Evolutionary conservation across 2,797 vertebrate genomes (phyloP).

Genomic region (Bryconaethiops microstoma): DNA sequence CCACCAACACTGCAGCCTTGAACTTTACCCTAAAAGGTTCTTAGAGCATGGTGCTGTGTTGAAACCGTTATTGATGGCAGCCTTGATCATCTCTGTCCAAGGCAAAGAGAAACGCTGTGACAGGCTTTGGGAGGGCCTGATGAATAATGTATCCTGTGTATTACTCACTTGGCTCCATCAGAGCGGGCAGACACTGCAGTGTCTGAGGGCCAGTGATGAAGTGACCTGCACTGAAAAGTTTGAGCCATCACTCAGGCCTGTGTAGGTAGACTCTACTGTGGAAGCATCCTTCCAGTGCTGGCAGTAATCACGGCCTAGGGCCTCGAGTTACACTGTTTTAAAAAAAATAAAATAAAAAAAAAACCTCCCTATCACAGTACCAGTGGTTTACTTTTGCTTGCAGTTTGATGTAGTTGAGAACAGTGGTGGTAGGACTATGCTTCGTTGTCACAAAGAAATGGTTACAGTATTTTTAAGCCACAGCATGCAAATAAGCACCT

Average conservation of each 20-base stretch:
- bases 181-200: constrained; percentile 27
- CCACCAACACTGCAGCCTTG: not conserved
- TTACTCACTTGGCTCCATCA: constrained; percentile 43
- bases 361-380: no score
- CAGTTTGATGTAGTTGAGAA: not conserved
- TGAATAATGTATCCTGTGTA: constrained; percentile 49
- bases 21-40: not conserved
- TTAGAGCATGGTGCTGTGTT: not conserved
- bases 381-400: not conserved
- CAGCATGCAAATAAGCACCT: not conserved
- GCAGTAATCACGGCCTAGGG: not conserved
- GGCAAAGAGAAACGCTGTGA: constrained; percentile 40
- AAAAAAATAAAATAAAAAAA: not conserved
- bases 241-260: constrained; percentile 33
- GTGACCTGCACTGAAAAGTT: constrained; percentile 4
- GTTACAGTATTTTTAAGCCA: not conserved
- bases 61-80: constrained; percentile 18
- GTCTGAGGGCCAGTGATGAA: constrained; percentile 27
- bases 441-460: not conserved
- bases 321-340: not conserved
- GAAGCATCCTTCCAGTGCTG: not conserved
- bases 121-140: constrained; percentile 35
- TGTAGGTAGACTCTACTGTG: not conserved
- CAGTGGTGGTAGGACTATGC: no score
- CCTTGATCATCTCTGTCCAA: constrained; percentile 33